Base-by-base conservation (phyloP, 1,140 invertebrate species). In the Dendroctonus ponderosae region DNA sequence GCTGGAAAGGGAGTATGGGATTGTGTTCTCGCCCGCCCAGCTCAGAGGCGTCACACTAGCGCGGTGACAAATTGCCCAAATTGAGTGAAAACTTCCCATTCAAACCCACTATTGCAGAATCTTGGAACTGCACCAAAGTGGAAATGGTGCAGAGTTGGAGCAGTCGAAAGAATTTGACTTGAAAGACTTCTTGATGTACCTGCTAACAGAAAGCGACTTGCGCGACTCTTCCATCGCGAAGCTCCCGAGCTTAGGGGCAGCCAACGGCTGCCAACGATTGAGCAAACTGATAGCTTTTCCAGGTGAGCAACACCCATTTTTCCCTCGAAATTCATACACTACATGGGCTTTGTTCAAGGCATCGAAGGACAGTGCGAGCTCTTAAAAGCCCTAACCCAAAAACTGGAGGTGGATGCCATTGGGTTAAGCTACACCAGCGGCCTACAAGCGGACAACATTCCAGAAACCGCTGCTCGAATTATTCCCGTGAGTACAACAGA, bases 361-460 rank as follows among this genome's bases (percentile, higher is more conserved):
- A 81, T 94, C 54, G 92, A 94, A 82, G 92, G 91, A 15, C 84
- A 85, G 56, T 85, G 85, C 0, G 72, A 81, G 0, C 81, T 82
- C 0, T 71, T 91, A 71, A 81, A 85, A 72, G 76, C 81, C 6
- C 70, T 91, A 2, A 83, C 84, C 48, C 77, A 77, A 8, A 79
- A 85, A 44, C 75, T 91, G 40, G 80, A 84, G 58, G 80, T 81
- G 66, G 85, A 87, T 69, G 84, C 85, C 0, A 85, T 86, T 76
- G 88, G 86, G 53, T 74, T 92, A 54, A 90, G 92, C 75, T 83
- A 82, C 5, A 79, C 80, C 6, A 73, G 78, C 7, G 78, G 80
- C 12, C 60, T 78, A 49, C 67, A 67, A 11, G 52, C 75, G 5
- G 78, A 81, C 11, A 77, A 66, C 9, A 64, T 81, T 11, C 71